Conservation (phyloP, 2,888 invertebrate species). For the Anodontia alba region DNA sequence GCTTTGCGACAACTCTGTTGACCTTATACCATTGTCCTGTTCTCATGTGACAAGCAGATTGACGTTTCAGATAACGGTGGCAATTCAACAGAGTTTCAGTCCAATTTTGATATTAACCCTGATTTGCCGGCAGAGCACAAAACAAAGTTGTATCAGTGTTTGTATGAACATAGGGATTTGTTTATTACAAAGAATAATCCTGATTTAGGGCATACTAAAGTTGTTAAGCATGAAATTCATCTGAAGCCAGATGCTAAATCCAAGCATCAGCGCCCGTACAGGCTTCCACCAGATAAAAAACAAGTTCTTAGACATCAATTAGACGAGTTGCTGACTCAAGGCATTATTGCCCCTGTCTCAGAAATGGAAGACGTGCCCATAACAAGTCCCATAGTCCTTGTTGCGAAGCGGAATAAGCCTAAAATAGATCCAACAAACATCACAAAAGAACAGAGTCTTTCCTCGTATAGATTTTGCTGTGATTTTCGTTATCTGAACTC, state of each 20-base stretch:
- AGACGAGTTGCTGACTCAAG: constrained; percentile 42
- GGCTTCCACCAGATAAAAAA: not conserved
- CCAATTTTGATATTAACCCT: constrained; percentile 11
- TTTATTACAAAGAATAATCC: constrained; percentile 41
- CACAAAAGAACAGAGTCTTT: constrained; percentile 40
- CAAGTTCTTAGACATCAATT: constrained; percentile 34
- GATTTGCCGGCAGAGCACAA: constrained; percentile 25
- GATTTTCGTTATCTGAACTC: constrained; percentile 34
- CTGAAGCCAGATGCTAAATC: constrained; percentile 28
- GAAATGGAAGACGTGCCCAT: constrained; percentile 40
- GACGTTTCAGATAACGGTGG: not conserved
- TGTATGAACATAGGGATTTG: constrained; percentile 36
- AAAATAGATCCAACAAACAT: constrained; percentile 27
- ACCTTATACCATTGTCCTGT: not conserved
- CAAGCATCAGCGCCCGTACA: no score
- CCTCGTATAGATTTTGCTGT: constrained; percentile 44
- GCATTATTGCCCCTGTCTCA: constrained; percentile 46
- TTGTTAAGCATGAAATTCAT: constrained; percentile 37
- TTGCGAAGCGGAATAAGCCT: constrained; percentile 40
- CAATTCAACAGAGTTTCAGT: no score
- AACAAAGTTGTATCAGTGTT: constrained; percentile 19
- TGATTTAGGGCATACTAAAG: constrained; percentile 26
- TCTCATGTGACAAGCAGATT: not conserved
- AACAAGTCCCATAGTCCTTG: constrained; percentile 44
- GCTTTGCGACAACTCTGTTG: not conserved